A percentile compares a stretch with the other conserved stretches of the same genome.
phyloP scores from a whole-genome alignment of 2,888 invertebrate species.

The Parapristionchus giblindavisi region DNA sequence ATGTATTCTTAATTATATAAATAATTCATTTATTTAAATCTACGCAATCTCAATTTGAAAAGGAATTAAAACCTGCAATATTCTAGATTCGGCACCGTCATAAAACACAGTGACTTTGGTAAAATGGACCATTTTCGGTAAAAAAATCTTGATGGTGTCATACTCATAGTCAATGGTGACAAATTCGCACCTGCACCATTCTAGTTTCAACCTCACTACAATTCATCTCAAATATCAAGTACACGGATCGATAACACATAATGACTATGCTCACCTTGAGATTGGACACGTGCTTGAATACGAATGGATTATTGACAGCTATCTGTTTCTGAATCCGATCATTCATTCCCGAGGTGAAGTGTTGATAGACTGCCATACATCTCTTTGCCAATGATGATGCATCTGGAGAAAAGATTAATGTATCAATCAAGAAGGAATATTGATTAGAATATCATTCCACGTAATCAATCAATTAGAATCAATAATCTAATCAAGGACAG shows the following conservation, averaged over 20 bases:
- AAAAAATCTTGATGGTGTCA: no score
- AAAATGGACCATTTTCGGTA: no score
- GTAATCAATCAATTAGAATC: not conserved
- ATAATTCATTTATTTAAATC: not conserved
- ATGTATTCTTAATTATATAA: not conserved
- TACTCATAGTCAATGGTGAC: no score
- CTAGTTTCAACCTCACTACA: no score
- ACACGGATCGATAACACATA: no score
- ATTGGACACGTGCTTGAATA: conserved; percentile 88
- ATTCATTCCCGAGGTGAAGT: conserved; percentile 99
- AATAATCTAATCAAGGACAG: not conserved
- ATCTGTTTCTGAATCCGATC: conserved; percentile 88
- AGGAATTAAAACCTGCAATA: no score
- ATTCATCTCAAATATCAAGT: no score
- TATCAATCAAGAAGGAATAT: not conserved
- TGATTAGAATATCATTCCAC: not conserved
- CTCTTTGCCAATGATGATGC: conserved; percentile 98
- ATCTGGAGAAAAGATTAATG: conserved; percentile 71
- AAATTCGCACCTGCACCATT: no score
- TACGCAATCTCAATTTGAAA: not conserved
- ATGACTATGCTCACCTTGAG: conserved; percentile 68
- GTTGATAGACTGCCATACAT: conserved; percentile 99
- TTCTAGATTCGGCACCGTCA: no score
- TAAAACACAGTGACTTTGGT: no score
- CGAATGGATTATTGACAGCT: conserved; percentile 96